Base-by-base conservation (phyloP, 2,888 invertebrate species). In the Tetragonula carbonaria region DNA sequence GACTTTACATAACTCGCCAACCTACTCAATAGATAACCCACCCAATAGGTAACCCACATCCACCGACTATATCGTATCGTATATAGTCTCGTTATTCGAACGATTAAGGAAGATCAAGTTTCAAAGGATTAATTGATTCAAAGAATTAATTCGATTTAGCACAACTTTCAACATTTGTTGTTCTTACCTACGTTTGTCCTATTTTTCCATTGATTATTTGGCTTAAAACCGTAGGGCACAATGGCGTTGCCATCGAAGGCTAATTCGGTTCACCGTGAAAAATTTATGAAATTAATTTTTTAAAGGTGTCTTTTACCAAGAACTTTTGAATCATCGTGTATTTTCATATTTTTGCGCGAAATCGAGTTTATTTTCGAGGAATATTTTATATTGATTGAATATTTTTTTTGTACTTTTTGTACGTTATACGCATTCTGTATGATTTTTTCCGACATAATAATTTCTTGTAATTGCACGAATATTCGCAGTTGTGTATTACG, bases 1-100 rank as follows among this genome's bases (percentile, higher is more conserved):
- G 45, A 73, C 72, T 72, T 72, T 73, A 62, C 72, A 59, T 73
- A 73, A 73, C 72, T 73, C 59, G 14, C 62, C 59, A 45, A 23
- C 71, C 59, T 59, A 73, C 59, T 62, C 59, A 14, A 53, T 23
- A 74, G 33, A 51, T 53, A 33, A 33, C 33, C 33, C 33, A 33
- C 33, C 33, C 33, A 33, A 33, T 33, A 33, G 16, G 21, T 53
- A n/a, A 57, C 45, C 23, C 13, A 55, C 45, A 59, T 21, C 13
- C 62, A 21, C 50, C 38, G 72, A 13, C 45, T 18, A 28, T 28
- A 28, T 28, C 28, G 28, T 28, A 28, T 50, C 72, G n/a, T 62
- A 21, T 18, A 11, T 23, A 18, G 62, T 21, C 23, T 38, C 4
- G 2, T 1, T 33, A 23, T 8, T 50, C n/a, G 2, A 8, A 45